A percentile compares a stretch with the other conserved stretches of the same genome.
These are phyloP conservation scores for Ophioderma brevispina DNA, from an alignment of 35 echinoderm and acorn worm species.

Conservation along the genomic window DNA sequence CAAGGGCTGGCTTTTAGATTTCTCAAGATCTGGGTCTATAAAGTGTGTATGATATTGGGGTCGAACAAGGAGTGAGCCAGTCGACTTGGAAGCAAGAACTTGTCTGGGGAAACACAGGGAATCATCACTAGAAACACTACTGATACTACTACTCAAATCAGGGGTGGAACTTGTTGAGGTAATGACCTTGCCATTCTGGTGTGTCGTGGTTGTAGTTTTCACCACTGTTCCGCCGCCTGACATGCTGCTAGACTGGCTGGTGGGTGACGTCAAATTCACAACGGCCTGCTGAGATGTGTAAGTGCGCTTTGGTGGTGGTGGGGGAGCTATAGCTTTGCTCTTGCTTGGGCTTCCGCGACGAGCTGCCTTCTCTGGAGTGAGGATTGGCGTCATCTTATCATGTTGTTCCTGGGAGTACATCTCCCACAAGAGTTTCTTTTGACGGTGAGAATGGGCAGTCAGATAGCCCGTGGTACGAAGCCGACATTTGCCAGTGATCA, in stretches of 20 bases:
- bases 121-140: conserved; percentile 25
- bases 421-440: conserved; percentile 40
- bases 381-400: conserved; percentile 84
- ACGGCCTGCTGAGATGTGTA: conserved; percentile 32
- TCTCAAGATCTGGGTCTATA: neutral
- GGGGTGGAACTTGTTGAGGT: conserved; percentile 37
- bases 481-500: conserved; percentile 24
- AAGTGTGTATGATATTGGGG: neutral
- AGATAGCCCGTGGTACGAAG: conserved; percentile 63
- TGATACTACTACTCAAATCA: conserved; percentile 21
- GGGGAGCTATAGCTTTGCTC: conserved; percentile 68
- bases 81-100: neutral
- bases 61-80: neutral
- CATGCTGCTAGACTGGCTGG: neutral
- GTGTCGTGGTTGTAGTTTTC: conserved; percentile 5
- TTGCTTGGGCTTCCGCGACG: conserved; percentile 22
- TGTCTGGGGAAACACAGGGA: neutral
- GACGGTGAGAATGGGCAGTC: conserved; percentile 26
- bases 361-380: conserved; percentile 86
- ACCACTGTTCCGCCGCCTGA: neutral
- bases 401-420: conserved; percentile 79
- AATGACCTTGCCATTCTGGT: conserved; percentile 34
- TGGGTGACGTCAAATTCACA: conserved; percentile 34
- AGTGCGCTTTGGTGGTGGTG: conserved; percentile 77
- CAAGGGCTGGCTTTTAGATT: neutral